Evolutionary conservation across 2,113 vertebrate genomes (phyloP).

Genomic region (Silurus glanis): DNA sequence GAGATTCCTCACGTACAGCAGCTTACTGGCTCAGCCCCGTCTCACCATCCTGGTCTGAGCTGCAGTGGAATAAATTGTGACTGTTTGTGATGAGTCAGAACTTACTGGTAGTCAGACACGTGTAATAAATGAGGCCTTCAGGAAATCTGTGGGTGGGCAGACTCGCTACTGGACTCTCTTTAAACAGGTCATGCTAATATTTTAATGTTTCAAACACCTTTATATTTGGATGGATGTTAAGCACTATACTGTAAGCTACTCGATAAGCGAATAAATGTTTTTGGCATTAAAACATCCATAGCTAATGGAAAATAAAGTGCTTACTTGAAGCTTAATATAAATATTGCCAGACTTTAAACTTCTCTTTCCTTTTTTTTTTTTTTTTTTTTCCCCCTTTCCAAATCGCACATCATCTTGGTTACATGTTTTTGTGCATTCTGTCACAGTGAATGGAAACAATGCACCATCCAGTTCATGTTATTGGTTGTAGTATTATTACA

Average conservation of each 20-base stretch:
- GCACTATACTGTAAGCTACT: too few species aligned
- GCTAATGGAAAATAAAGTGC: too few species aligned
- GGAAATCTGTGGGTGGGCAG: background rate
- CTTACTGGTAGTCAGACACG: background rate
- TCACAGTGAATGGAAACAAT: background rate
- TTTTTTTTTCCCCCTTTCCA: too few species aligned
- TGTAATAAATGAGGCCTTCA: background rate
- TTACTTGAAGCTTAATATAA: too few species aligned
- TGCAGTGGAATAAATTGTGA: background rate
- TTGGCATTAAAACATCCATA: too few species aligned
- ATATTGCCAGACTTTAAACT: too few species aligned
- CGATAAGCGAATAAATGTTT: too few species aligned
- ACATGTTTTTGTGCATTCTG: too few species aligned
- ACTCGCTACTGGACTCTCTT: background rate
- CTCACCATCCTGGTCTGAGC: background rate
- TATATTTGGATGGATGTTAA: too few species aligned
- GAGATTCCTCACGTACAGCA: constrained; percentile 67
- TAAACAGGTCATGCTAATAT: background rate
- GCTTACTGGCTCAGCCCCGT: background rate
- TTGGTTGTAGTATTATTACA: background rate
- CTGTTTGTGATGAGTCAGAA: background rate
- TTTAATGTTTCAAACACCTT: too few species aligned
- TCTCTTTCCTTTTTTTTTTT: too few species aligned
- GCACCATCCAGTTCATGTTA: background rate
- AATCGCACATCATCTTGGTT: too few species aligned